Conservation (phyloP, 2,113 vertebrate species). For the Pseudopodoces humilis region DNA sequence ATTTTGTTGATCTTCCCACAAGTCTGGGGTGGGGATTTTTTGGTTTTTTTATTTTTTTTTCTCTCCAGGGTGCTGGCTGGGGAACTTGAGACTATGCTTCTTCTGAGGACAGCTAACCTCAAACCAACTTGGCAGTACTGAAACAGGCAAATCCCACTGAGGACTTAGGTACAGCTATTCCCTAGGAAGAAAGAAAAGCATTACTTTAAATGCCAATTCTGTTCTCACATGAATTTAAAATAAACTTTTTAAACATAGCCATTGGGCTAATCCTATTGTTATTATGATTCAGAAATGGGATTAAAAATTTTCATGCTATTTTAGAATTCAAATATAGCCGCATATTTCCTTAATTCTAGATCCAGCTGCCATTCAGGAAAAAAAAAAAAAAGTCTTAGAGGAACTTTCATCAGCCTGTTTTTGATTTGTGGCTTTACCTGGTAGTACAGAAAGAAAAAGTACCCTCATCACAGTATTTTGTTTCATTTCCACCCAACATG, state of each 20-base stretch:
- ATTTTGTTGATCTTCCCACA: not conserved
- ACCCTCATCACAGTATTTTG: not conserved
- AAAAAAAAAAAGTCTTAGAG: not conserved
- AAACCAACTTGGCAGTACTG: not conserved
- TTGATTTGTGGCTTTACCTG: not conserved
- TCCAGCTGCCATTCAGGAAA: not conserved
- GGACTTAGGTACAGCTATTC: not conserved
- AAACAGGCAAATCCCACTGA: not conserved
- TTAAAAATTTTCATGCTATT: not conserved
- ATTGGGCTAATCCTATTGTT: not conserved
- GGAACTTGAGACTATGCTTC: accelerated
- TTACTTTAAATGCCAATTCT: not conserved
- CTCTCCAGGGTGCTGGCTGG: not conserved
- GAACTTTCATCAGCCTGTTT: not conserved
- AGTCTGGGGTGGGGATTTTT: accelerated
- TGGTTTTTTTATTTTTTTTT: not conserved
- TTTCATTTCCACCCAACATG: not conserved
- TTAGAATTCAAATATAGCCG: not conserved
- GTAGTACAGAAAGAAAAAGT: not conserved
- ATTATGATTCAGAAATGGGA: not conserved
- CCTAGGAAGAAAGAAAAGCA: not conserved
- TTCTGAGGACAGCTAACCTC: not conserved
- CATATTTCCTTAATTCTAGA: not conserved
- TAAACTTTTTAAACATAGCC: not conserved
- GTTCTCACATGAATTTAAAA: not conserved